Evolutionary conservation across 1,140 invertebrate genomes (phyloP).

Genomic region (Helicorthomorpha holstii): DNA sequence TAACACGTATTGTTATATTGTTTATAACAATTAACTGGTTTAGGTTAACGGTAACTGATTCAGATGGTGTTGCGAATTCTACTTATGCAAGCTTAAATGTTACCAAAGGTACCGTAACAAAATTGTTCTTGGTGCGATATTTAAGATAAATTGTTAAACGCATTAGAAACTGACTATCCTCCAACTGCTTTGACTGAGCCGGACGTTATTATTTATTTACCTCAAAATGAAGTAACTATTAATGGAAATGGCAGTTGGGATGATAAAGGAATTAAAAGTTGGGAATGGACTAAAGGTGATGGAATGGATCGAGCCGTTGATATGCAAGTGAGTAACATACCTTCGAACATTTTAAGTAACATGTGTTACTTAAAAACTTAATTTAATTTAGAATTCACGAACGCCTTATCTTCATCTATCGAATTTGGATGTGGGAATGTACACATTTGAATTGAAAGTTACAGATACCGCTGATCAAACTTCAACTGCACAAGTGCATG

Average conservation of each 20-base stretch:
- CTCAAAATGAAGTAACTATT: slow-evolving; percentile 62
- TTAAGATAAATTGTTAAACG: background rate
- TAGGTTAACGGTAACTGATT: slow-evolving; percentile 75
- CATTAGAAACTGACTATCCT: slow-evolving; percentile 66
- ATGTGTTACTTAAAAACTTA: background rate
- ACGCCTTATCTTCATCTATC: slow-evolving; percentile 71
- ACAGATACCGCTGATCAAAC: slow-evolving; percentile 74
- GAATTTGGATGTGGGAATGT: slow-evolving; percentile 81
- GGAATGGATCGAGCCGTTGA: slow-evolving; percentile 64
- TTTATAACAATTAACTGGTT: background rate
- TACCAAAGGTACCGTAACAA: slow-evolving; percentile 38
- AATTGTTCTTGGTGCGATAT: background rate
- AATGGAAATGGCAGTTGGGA: slow-evolving; percentile 82
- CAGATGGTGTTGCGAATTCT: slow-evolving; percentile 67
- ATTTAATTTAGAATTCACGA: slow-evolving; percentile 45
- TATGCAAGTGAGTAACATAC: slow-evolving; percentile 46
- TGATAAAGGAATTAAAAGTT: slow-evolving; percentile 76
- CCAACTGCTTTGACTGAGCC: slow-evolving; percentile 86
- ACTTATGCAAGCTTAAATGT: slow-evolving; percentile 78
- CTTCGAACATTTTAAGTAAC: no score
- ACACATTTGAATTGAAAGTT: slow-evolving; percentile 83
- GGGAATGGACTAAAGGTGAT: slow-evolving; percentile 85
- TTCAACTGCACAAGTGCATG: slow-evolving; percentile 68
- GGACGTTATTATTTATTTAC: slow-evolving; percentile 75
- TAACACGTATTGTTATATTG: background rate